Evolutionary conservation across 2,113 vertebrate species (phyloP).

Genomic region (Heterotilapia buettikoferi): DNA sequence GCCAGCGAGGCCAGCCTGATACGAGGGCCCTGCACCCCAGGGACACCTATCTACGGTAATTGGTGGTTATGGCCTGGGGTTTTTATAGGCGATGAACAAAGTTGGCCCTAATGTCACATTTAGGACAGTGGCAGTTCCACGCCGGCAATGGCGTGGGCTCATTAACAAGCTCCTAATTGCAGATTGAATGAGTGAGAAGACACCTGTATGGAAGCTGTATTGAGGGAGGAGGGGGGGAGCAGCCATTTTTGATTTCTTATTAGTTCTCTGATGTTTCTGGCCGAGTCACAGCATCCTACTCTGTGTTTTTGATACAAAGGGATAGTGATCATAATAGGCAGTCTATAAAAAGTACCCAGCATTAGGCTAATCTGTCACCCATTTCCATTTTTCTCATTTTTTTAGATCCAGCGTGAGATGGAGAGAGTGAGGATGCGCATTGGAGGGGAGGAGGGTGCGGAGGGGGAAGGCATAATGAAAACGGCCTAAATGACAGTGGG

Average conservation of each 20-base stretch:
- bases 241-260: background rate
- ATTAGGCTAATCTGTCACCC: slow-evolving; percentile 89
- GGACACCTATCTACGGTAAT: slow-evolving; percentile 61
- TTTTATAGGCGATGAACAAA: slow-evolving; percentile 56
- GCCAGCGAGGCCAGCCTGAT: slow-evolving; percentile 39
- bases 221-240: background rate
- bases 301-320: slow-evolving; percentile 73
- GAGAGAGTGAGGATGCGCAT: slow-evolving; percentile 35
- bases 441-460: background rate
- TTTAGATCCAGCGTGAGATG: slow-evolving; percentile 14
- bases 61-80: slow-evolving; percentile 66
- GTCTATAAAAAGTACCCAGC: slow-evolving; percentile 81
- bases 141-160: background rate
- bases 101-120: slow-evolving; percentile 57
- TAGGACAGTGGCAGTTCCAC: slow-evolving; percentile 40
- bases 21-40: slow-evolving; percentile 31
- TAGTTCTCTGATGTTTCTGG: slow-evolving; percentile 19
- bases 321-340: slow-evolving; percentile 69
- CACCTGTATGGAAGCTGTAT: background rate
- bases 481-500: slow-evolving; percentile 98
- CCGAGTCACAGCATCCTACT: slow-evolving; percentile 40
- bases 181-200: slow-evolving; percentile 38
- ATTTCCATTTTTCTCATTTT: slow-evolving; percentile 78
- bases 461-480: slow-evolving; percentile 89
- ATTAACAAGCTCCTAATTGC: slow-evolving; percentile 72